A percentile compares a stretch with the other conserved stretches of the same genome.
Conservation (phyloP, 1,140 invertebrate genomes). For the Myzus persicae region DNA sequence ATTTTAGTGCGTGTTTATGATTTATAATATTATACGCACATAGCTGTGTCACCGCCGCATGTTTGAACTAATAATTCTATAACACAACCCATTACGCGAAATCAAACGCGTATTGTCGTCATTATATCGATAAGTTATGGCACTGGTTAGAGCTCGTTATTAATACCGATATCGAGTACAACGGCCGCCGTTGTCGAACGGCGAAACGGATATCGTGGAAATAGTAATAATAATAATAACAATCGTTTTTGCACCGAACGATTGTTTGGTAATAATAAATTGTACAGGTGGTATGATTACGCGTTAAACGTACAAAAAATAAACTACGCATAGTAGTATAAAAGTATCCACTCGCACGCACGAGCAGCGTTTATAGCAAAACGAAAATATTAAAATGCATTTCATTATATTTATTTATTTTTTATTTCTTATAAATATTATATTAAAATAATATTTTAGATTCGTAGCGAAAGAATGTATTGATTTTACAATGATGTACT, state of each 20-base stretch:
- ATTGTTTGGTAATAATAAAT: no score
- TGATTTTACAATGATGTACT: no score
- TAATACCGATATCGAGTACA: background rate
- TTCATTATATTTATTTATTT: no score
- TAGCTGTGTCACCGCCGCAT: background rate
- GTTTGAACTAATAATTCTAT: background rate
- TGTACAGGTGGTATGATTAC: no score
- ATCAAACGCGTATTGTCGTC: background rate
- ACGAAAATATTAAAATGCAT: no score
- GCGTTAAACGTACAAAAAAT: no score
- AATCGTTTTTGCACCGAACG: background rate
- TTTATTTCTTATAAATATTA: no score
- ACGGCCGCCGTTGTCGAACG: background rate
- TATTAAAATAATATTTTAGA: no score
- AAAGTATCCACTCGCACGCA: no score
- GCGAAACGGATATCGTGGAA: background rate
- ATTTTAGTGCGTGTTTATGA: background rate
- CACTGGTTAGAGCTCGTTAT: background rate
- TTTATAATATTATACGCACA: conserved; percentile 1
- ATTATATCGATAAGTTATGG: conserved; percentile 6
- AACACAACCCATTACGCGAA: background rate
- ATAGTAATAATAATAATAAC: background rate
- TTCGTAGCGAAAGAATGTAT: no score
- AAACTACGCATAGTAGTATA: no score
- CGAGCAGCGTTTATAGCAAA: no score